These are phyloP conservation scores for Schlechtendalia chinensis DNA, from an alignment of 1,140 invertebrate genomes.

Conservation along the genomic window DNA sequence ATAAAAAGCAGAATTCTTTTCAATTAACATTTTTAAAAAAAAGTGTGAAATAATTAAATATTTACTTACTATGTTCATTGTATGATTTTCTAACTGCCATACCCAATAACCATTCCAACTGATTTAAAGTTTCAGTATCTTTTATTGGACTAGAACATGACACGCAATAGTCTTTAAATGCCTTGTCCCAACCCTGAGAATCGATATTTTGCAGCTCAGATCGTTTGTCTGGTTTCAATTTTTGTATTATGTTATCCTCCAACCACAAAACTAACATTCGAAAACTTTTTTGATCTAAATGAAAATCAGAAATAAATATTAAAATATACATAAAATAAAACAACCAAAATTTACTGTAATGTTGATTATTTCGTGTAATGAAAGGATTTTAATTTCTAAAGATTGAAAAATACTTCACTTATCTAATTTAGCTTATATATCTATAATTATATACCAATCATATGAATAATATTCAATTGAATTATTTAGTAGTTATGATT, in stretches of 20 bases:
- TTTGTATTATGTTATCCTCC: constrained; percentile 7
- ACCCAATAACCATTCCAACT: constrained; percentile 38
- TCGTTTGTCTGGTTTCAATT: constrained; percentile 3
- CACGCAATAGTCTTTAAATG: constrained; percentile 28
- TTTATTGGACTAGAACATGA: constrained; percentile 27
- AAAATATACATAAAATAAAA: background rate
- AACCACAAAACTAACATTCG: constrained; percentile 24
- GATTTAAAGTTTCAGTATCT: background rate
- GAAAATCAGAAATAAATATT: background rate
- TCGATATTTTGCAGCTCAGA: constrained; percentile 3
- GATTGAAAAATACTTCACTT: background rate
- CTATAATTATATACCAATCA: background rate
- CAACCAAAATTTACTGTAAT: too few relatives aligned
- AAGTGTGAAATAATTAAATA: background rate
- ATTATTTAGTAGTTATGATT: background rate
- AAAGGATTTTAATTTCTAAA: background rate
- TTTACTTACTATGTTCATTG: constrained; percentile 27
- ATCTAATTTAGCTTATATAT: background rate
- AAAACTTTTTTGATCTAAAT: constrained; percentile 27
- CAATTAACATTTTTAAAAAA: too few relatives aligned
- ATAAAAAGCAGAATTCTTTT: background rate
- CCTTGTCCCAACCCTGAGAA: constrained; percentile 11
- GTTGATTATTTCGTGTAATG: background rate
- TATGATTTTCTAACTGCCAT: constrained; percentile 7
- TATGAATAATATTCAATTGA: background rate